Conservation (phyloP, 2,797 vertebrate species). For the Amphiprion clarkii region DNA sequence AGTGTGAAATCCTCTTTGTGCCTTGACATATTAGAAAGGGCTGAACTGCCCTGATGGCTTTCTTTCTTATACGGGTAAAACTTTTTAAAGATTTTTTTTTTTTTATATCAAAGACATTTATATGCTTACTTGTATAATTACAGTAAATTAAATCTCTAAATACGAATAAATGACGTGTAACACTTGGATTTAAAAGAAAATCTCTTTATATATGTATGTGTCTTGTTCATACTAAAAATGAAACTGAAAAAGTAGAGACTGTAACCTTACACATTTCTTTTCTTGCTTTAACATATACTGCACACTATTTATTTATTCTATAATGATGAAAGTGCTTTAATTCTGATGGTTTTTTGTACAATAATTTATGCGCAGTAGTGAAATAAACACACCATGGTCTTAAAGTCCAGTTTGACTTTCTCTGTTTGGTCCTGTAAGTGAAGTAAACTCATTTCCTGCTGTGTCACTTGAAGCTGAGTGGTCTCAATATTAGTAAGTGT, state of each 20-base stretch:
- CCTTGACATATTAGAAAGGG: not conserved
- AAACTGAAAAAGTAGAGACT: not conserved
- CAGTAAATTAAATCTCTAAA: not conserved
- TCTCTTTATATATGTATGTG: no score
- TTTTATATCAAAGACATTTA: not conserved
- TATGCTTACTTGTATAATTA: not conserved
- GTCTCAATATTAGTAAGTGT: constrained; percentile 40
- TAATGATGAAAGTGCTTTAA: not conserved
- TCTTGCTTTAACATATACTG: constrained; percentile 17
- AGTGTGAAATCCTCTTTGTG: constrained; percentile 1
- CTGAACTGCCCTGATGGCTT: not conserved
- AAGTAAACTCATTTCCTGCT: constrained; percentile 39
- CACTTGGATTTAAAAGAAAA: not conserved
- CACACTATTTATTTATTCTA: constrained; percentile 55
- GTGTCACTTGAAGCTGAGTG: constrained; percentile 25
- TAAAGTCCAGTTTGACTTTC: not conserved
- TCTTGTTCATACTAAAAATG: constrained; percentile 13
- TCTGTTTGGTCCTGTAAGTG: not conserved
- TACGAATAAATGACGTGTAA: not conserved
- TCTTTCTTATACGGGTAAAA: not conserved
- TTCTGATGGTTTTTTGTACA: constrained; percentile 25
- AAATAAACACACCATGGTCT: constrained; percentile 43
- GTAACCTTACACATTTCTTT: not conserved
- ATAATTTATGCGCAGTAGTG: not conserved
- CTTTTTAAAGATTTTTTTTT: not conserved